Evolutionary conservation across 1,140 invertebrate genomes (phyloP).

Genomic region (Cydia amplana): DNA sequence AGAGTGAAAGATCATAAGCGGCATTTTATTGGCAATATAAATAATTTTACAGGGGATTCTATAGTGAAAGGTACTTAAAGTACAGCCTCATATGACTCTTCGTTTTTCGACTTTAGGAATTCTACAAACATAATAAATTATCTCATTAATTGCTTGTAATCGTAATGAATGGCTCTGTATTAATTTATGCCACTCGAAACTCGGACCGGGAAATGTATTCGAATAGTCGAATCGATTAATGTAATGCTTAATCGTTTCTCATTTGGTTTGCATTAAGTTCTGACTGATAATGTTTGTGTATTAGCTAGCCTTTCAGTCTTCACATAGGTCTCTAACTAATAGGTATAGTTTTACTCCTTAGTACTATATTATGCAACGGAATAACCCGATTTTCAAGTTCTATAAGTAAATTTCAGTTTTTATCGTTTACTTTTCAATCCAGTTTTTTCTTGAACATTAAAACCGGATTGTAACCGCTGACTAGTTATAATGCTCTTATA

Average conservation of each 20-base stretch:
- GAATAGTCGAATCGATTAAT: constrained; percentile 42
- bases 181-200: constrained; percentile 44
- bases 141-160: constrained; percentile 53
- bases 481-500: constrained; percentile 16
- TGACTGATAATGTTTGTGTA: neutral
- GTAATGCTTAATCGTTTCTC: constrained; percentile 33
- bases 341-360: neutral
- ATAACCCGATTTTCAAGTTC: neutral
- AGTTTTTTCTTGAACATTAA: constrained; percentile 1
- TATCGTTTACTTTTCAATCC: constrained; percentile 11
- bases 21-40: neutral
- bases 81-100: neutral
- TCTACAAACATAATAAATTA: constrained; percentile 54
- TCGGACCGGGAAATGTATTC: constrained; percentile 41
- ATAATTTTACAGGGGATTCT: neutral
- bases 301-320: neutral
- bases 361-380: neutral
- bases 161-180: constrained; percentile 32
- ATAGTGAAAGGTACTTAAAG: neutral
- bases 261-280: constrained; percentile 10
- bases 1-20: neutral
- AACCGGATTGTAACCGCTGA: constrained; percentile 6
- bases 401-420: neutral
- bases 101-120: constrained; percentile 25
- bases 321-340: neutral